phyloP scores from a whole-genome alignment of 2,888 invertebrate genomes.

The Digitonthophagus gazella region DNA sequence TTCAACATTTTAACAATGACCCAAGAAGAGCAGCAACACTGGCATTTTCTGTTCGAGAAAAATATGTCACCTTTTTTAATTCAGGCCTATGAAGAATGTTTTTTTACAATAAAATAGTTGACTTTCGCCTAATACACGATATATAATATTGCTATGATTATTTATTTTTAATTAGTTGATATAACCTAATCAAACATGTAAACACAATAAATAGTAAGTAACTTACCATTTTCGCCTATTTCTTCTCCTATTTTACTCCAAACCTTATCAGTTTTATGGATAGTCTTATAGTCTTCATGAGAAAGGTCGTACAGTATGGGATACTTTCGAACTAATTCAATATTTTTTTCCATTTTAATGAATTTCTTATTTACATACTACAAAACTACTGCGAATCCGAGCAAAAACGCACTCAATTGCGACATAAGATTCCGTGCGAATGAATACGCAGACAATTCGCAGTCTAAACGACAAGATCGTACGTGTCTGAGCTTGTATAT shows the following conservation, averaged over 20 bases:
- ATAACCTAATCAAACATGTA: not conserved
- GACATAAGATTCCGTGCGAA: too few species aligned
- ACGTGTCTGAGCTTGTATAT: too few species aligned
- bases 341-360: not conserved
- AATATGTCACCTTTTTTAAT: constrained; percentile 5
- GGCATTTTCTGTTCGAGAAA: constrained; percentile 14
- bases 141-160: too few species aligned
- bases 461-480: too few species aligned
- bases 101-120: too few species aligned
- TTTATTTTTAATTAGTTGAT: too few species aligned
- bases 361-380: too few species aligned
- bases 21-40: constrained; percentile 5
- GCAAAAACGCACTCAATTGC: too few species aligned
- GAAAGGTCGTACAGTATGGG: not conserved
- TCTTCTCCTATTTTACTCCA: not conserved
- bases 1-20: constrained; percentile 10
- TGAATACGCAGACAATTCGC: too few species aligned
- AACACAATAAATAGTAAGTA: not conserved
- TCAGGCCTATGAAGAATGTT: too few species aligned
- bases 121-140: too few species aligned
- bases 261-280: not conserved
- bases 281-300: constrained; percentile 2
- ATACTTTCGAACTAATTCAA: not conserved
- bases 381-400: too few species aligned
- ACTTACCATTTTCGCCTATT: not conserved